Evolutionary conservation across 2,797 vertebrate genomes (phyloP), one percentile per base, ranked within the genome.

Genomic region (Manis pentadactyla): DNA sequence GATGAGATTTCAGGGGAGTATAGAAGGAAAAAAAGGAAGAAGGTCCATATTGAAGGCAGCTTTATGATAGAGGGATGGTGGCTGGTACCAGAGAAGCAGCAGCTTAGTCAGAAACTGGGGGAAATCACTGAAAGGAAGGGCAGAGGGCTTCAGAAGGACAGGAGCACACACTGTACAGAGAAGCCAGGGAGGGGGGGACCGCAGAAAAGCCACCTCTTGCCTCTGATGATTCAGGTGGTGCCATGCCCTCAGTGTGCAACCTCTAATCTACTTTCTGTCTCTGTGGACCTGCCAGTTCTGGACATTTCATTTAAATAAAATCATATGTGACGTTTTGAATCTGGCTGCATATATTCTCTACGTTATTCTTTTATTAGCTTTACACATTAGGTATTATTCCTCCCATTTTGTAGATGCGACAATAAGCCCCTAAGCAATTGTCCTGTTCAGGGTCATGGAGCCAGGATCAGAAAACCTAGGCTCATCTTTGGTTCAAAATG

Each of bases 361-460:
- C 1, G 0, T 68, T 8, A 29, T 61, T 73, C 19, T 31, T 78
- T 4, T 53, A 4, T 25, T 21, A 31, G 29, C 17, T 12, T 46
- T 49, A 3, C 1, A 4, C 14, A 10, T 12, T 14, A 9, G 14
- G 15, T 2, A 13, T 61, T 25, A 7, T n/a, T n/a, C 0, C 66
- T 34, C 31, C 59, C 55, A 1, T 84, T 88, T 66, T 53, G 19
- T 37, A 71, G 64, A 15, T 27, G 29, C 27, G n/a, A 15, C 37
- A 55, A 71, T 42, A 53, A 23, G 79, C 63, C 10, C 15, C 74
- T 0, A 23, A 11, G 9, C n/a, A 19, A 0, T 31, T 71, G 23
- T 34, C 55, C 34, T 78, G 55, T 61, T 77, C 18, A 2, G 8
- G 68, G 57, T 79, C n/a, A 11, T 39, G 19, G 34, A 77, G 14